Conservation (phyloP, 2,888 invertebrate genomes). For the Scelioninae gen. 2 region DNA sequence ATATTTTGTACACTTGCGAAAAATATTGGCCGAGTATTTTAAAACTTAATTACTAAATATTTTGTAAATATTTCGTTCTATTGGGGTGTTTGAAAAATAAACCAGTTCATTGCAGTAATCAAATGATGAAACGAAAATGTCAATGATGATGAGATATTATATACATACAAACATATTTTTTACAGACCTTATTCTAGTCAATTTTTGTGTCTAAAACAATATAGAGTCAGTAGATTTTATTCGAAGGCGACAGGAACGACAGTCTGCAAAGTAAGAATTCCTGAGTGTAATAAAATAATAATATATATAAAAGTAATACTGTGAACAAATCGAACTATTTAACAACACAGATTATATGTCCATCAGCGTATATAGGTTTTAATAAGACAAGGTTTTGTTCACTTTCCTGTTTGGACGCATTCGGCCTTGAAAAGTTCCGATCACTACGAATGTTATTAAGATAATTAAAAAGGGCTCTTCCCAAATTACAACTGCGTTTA, state of each 20-base stretch:
- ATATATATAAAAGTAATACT: slow-evolving; percentile 65
- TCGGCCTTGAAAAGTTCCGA: slow-evolving; percentile 41
- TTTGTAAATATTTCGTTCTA: no score
- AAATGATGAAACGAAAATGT: slow-evolving; percentile 7
- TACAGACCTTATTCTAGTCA: slow-evolving; percentile 35
- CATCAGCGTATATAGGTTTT: slow-evolving; percentile 59
- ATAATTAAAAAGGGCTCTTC: no score
- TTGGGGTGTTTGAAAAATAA: no score
- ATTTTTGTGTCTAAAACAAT: slow-evolving; percentile 20
- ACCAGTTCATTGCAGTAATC: slow-evolving; percentile 5
- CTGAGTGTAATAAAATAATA: slow-evolving; percentile 60
- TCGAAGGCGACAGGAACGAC: slow-evolving; percentile 36
- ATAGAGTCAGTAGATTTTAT: slow-evolving; percentile 29
- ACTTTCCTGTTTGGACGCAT: slow-evolving; percentile 20
- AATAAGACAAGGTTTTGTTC: no score
- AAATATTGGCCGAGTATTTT: no score
- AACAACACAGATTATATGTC: slow-evolving; percentile 60
- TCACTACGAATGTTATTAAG: neutral
- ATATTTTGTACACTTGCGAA: no score
- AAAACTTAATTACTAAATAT: no score
- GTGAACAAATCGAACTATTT: slow-evolving; percentile 62
- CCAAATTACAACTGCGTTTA: no score
- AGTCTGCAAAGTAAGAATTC: slow-evolving; percentile 24
- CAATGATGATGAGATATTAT: slow-evolving; percentile 12
- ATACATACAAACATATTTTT: slow-evolving; percentile 38